Percentiles rank a stretch among this genome's conserved stretches.
Evolutionary conservation across 2,888 invertebrate genomes (phyloP).

Genomic region (Pristionchus mayeri): DNA sequence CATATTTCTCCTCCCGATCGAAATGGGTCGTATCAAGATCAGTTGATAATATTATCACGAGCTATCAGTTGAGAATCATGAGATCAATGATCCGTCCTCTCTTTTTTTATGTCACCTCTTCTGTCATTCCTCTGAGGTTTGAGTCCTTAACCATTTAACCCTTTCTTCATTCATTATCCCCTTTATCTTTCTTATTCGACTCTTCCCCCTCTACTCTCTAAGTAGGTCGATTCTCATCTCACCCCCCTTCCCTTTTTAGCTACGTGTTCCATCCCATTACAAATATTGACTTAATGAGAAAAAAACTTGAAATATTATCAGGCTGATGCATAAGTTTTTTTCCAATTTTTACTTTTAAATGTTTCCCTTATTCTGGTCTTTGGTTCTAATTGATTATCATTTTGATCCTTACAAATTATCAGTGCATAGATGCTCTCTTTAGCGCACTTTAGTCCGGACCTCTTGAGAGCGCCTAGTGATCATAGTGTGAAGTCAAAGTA

Average conservation of each 20-base stretch:
- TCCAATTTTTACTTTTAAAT: no score
- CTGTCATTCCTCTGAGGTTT: neutral
- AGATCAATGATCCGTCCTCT: neutral
- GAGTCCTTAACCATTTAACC: neutral
- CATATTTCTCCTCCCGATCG: neutral
- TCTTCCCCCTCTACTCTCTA: neutral
- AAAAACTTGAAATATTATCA: no score
- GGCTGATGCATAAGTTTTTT: no score
- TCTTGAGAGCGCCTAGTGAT: no score
- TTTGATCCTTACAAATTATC: no score
- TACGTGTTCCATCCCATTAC: constrained; percentile 12
- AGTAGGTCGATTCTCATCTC: constrained; percentile 31
- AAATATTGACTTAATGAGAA: no score
- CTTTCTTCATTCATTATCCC: neutral
- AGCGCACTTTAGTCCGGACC: no score
- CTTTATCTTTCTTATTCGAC: neutral
- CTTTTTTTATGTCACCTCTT: neutral
- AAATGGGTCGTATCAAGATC: neutral
- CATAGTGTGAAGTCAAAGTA: no score
- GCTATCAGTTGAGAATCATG: neutral
- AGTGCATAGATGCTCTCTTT: no score
- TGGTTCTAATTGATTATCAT: no score
- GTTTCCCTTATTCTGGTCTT: no score
- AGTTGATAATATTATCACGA: constrained; percentile 26
- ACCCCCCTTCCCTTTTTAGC: neutral